A percentile compares a stretch with the other conserved stretches of the same genome.
Evolutionary conservation across 2,113 vertebrate species (phyloP).

Genomic region (Odobenus rosmarus): DNA sequence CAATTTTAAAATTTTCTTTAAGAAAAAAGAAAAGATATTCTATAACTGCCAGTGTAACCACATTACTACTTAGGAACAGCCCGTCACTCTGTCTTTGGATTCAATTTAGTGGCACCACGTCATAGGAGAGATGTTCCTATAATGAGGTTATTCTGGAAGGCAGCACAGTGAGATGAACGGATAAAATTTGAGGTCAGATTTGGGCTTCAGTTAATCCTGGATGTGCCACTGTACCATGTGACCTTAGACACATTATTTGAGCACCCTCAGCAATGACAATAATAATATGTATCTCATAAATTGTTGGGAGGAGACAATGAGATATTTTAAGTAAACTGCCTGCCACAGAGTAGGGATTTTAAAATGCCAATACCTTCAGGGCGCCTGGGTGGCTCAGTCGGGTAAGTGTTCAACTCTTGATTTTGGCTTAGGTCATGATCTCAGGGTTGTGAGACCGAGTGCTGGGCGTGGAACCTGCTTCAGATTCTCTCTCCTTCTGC

Average conservation of each 20-base stretch:
- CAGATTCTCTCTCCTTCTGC: not conserved
- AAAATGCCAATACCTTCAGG: not conserved
- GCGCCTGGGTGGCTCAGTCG: not conserved
- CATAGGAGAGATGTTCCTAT: not conserved
- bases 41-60: not conserved
- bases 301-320: not conserved
- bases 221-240: not conserved
- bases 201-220: not conserved
- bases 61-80: not conserved
- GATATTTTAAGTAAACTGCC: not conserved
- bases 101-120: not conserved
- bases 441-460: not conserved
- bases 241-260: not conserved
- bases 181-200: not conserved
- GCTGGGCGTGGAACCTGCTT: not conserved
- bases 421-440: not conserved
- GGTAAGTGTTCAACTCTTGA: not conserved
- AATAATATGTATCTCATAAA: not conserved
- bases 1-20: not conserved
- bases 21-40: not conserved
- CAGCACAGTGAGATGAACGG: not conserved
- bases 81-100: not conserved
- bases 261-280: not conserved
- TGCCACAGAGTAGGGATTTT: not conserved
- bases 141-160: not conserved